These are phyloP conservation scores for Stenodema calcarata DNA, from an alignment of 2,888 invertebrate genomes.

Conservation along the genomic window DNA sequence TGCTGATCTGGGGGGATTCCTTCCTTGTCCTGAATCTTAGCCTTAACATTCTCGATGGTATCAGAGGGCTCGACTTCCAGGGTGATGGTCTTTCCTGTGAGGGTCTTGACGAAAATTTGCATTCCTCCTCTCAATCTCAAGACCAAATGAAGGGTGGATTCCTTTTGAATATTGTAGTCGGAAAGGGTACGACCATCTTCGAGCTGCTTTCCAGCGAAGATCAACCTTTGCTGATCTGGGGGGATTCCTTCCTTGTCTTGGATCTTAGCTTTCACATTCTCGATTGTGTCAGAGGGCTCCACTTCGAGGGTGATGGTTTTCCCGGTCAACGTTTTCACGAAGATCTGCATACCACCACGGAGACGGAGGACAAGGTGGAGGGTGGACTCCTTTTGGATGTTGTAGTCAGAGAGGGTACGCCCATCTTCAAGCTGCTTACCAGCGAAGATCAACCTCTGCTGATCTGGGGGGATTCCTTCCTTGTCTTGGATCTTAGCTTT, in stretches of 20 bases:
- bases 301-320: constrained; percentile 65
- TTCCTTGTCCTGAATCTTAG: constrained; percentile 63
- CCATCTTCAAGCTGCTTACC: constrained; percentile 68
- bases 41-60: constrained; percentile 47
- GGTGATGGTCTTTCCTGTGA: constrained; percentile 65
- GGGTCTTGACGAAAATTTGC: constrained; percentile 67
- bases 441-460: constrained; percentile 62
- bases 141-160: constrained; percentile 52
- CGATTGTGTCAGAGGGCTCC: constrained; percentile 69
- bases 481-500: constrained; percentile 62
- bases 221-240: constrained; percentile 65
- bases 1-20: constrained; percentile 67
- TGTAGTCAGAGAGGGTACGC: constrained; percentile 65
- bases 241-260: constrained; percentile 63
- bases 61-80: constrained; percentile 46
- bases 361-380: constrained; percentile 63
- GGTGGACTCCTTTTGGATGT: constrained; percentile 42
- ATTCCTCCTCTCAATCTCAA: constrained; percentile 60
- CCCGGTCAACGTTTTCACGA: constrained; percentile 64
- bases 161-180: constrained; percentile 69
- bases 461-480: constrained; percentile 63
- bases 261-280: constrained; percentile 67
- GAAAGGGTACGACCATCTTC: constrained; percentile 69
- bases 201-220: constrained; percentile 67
- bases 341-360: constrained; percentile 70